Evolutionary conservation across 35 echinoderm and acorn worm species (phyloP), one percentile per base, ranked within the genome.

Genomic region (Heliocidaris erythrogramma): DNA sequence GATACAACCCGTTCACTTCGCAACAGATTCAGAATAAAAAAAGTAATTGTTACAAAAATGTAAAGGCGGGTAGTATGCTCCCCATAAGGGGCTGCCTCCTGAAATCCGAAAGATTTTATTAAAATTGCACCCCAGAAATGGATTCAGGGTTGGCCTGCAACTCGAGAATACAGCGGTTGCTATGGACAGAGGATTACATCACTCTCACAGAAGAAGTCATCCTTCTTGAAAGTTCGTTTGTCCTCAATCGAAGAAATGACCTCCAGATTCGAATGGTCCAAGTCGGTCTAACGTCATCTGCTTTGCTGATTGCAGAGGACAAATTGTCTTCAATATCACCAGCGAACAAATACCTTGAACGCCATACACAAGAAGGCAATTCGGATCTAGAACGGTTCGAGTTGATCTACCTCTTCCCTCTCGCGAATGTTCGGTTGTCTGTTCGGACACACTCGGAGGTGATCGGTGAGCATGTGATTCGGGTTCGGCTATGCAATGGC

Each of bases 161-260:
- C 91, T 92, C 91, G 31, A 92, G 91, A 59, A 93, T 98, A 35
- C 97, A 98, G 85, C 93, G 95, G 52, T 86, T 98, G 60, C 87
- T 98, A 13, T 98, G 97, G 97, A 95, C 87, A 32, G 47, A 93
- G 14, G 97, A 98, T 49, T 98, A 98, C n/a, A 88, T 95, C 21
- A 85, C 86, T 32, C 94, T 98, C 18, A 59, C 85, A 59, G 90
- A 97, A 48, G 96, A 95, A 17, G 95, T 94, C 18, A 93, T 99
- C 1, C 60, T 97, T 18, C 92, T 97, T 24, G 98, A 99, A 90
- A 97, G 98, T 88, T 94, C 88, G 17, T 99, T 99, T 88, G 98
- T 99, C 42, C 69, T 97, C 24, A 95, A 97, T 49, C 92, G 95
- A 42, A 95, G 88, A 13, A 48, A 95, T 61, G 96, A 94, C 32